Evolutionary conservation across 2,797 vertebrate species (phyloP).

Genomic region (Falco berigora): DNA sequence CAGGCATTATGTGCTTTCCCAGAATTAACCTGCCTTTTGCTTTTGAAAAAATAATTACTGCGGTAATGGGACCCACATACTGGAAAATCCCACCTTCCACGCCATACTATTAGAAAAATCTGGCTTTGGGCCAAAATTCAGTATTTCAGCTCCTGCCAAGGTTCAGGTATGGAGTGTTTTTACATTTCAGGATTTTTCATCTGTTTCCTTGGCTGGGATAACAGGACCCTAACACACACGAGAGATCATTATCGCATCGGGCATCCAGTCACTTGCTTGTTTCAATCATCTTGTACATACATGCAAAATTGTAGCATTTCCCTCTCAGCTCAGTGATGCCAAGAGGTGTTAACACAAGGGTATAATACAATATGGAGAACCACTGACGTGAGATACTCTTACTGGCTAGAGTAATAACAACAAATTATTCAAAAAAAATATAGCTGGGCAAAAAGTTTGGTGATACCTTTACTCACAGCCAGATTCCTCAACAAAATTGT

Average conservation of each 20-base stretch:
- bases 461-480: background rate
- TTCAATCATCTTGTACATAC: background rate
- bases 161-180: conserved; percentile 6
- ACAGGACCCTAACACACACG: background rate
- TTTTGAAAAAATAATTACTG: background rate
- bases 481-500: background rate
- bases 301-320: background rate
- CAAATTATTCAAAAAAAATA: background rate
- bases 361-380: background rate
- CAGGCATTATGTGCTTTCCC: background rate
- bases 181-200: background rate
- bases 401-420: background rate
- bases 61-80: background rate
- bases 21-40: background rate
- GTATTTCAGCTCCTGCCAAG: background rate
- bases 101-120: background rate
- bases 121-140: background rate
- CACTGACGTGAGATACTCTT: background rate
- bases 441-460: background rate
- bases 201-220: background rate
- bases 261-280: background rate
- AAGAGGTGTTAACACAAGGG: background rate
- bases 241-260: background rate
- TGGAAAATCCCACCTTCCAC: conserved; percentile 2
- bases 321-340: background rate